Conservation (phyloP, 2,888 invertebrate genomes). For the Pterostichus niger region DNA sequence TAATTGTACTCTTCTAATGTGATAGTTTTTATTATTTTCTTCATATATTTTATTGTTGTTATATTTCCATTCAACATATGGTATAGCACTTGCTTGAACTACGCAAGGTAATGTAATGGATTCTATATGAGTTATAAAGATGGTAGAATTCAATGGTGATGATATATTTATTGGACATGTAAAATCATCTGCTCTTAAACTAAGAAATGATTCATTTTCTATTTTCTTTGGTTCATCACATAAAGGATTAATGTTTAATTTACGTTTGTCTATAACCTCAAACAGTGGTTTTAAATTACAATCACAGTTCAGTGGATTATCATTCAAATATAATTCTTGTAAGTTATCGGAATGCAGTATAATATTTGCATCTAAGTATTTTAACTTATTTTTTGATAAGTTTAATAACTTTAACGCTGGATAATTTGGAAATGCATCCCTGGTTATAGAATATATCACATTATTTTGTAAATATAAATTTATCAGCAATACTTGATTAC, state of each 20-base stretch:
- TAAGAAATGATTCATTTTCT: constrained; percentile 5
- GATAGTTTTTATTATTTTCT: background rate
- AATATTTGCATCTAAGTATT: background rate
- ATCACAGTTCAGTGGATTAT: constrained; percentile 30
- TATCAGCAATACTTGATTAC: background rate
- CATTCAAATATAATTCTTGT: constrained; percentile 16
- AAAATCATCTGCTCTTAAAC: background rate
- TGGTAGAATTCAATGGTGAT: background rate
- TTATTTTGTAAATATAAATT: constrained; percentile 28
- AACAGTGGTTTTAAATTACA: constrained; percentile 4
- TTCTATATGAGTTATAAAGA: background rate
- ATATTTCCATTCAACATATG: background rate
- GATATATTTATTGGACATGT: constrained; percentile 1
- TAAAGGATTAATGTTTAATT: constrained; percentile 4
- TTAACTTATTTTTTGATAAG: background rate
- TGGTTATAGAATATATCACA: background rate
- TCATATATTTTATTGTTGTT: background rate
- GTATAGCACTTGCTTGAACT: background rate
- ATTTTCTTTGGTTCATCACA: constrained; percentile 25
- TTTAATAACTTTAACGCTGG: background rate
- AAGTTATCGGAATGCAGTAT: constrained; percentile 1
- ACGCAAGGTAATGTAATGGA: background rate
- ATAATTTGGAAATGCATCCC: background rate
- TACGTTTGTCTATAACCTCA: background rate
- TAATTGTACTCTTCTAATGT: background rate